phyloP scores from a whole-genome alignment of 92 coral and sea anemone species.

The Epizoanthus scotinus region DNA sequence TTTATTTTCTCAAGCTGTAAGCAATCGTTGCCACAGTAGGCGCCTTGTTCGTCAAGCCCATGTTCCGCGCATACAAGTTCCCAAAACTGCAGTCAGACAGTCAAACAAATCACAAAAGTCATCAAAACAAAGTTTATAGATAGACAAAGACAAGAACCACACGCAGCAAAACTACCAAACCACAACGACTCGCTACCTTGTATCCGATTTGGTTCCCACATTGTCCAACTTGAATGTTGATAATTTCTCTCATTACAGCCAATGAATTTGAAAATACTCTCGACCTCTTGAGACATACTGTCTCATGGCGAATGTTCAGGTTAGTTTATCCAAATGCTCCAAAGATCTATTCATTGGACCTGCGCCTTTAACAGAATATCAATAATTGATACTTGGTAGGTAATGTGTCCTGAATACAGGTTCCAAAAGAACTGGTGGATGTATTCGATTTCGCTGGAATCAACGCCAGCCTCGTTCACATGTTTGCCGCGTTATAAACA shows the following conservation, averaged over 20 bases:
- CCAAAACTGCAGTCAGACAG: constrained; percentile 67
- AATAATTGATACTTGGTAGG: constrained; percentile 22
- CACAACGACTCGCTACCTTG: constrained; percentile 47
- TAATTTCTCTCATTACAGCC: constrained; percentile 84
- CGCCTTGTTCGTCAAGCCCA: constrained; percentile 76
- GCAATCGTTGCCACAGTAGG: constrained; percentile 66
- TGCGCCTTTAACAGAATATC: constrained; percentile 27
- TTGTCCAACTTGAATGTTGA: constrained; percentile 88
- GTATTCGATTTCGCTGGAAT: constrained; percentile 41
- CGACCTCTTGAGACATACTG: constrained; percentile 27
- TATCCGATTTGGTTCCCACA: constrained; percentile 93
- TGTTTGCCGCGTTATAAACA: constrained; percentile 38
- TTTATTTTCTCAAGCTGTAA: constrained; percentile 77
- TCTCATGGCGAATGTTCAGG: constrained; percentile 20
- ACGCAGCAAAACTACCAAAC: neutral
- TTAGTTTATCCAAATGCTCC: neutral
- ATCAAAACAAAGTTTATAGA: constrained; percentile 36
- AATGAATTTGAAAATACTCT: constrained; percentile 6
- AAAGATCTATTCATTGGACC: constrained; percentile 11
- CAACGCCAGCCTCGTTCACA: constrained; percentile 64
- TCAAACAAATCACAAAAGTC: constrained; percentile 29
- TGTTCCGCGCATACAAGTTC: constrained; percentile 83
- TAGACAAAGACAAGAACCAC: constrained; percentile 47
- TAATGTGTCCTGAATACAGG: constrained; percentile 10
- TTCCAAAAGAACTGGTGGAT: constrained; percentile 64